phyloP scores from a whole-genome alignment of 2,888 invertebrate genomes.

The Aricia artaxerxes region DNA sequence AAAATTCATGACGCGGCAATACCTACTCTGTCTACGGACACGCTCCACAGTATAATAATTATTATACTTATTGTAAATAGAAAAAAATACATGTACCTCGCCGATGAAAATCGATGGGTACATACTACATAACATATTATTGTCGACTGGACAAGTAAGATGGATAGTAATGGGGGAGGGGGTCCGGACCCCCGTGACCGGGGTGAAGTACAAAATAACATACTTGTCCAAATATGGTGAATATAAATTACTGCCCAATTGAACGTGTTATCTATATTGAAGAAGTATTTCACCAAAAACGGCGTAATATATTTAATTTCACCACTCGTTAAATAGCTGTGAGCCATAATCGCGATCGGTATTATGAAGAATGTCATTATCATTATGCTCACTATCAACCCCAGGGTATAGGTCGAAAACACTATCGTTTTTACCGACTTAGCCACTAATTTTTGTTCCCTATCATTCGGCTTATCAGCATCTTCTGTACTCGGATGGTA shows the following conservation, averaged over 20 bases:
- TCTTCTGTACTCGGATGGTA: conserved; percentile 21
- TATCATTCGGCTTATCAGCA: background rate
- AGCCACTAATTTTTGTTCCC: conserved; percentile 42
- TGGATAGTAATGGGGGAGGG: no score
- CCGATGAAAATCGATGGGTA: no score
- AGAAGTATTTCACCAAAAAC: conserved; percentile 55
- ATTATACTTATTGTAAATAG: no score
- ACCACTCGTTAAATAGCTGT: conserved; percentile 49
- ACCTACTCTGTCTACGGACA: no score
- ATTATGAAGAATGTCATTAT: conserved; percentile 50
- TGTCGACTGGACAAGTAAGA: no score
- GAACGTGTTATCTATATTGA: conserved; percentile 51
- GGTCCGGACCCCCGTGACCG: no score
- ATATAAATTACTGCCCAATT: conserved; percentile 56
- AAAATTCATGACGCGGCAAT: no score
- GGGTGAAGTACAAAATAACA: conserved; percentile 39
- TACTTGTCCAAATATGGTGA: conserved; percentile 59
- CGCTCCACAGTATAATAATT: no score
- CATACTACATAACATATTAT: no score
- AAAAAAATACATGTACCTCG: no score
- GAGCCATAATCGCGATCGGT: conserved; percentile 52
- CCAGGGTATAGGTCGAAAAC: conserved; percentile 46
- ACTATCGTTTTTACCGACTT: conserved; percentile 50
- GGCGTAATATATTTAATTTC: conserved; percentile 51
- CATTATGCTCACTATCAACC: conserved; percentile 45